Base-by-base conservation (phyloP, 2,113 vertebrate species). In the Eubucco bourcierii region DNA sequence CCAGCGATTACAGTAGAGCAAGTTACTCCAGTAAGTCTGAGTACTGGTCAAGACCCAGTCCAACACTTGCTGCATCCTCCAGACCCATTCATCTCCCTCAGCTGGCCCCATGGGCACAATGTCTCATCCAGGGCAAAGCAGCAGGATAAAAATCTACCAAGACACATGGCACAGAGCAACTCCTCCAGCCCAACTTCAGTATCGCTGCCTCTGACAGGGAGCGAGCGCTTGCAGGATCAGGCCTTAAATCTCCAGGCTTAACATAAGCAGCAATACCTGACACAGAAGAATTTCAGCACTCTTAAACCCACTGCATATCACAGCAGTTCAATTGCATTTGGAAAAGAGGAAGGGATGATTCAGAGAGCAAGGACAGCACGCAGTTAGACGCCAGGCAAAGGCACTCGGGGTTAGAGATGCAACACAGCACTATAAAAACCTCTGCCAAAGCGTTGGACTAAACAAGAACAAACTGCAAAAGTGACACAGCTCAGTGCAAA, bases 391-490 rank as follows among this genome's bases (percentile, higher is more conserved):
- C n/a, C 70, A 91, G 72, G 46, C 90, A 70, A 59, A 77, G 72
- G 64, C 87, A 46, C 52, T 85, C 8, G 3, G 75, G 82, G 9
- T 76, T 90, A 46, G 28, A 61, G 81, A 87, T 46, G 63, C 1
- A 1, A 29, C 2, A 61, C 4, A 80, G 52, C 0, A 1, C 61
- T 52, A 53, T 28, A 88, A 81, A 91, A 87, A 29, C 27, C 89
- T 56, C 87, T 87, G 56, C 81, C 64, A 90, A 88, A 81, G 6
- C 58, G 29, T 17, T 20, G 6, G 28, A 68, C 77, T 90, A 81
- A 83, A 77, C 56, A 85, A 63, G 59, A 92, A 88, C 44, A 74
- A 90, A 93, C 31, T 72, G 27, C 75, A 66, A 72, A 60, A 89
- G 70, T 47, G 58, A 55, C 79, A 78, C 37, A 61, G 67, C n/a